Evolutionary conservation across 1,140 invertebrate species (phyloP).

Genomic region (Drosophila rufa): DNA sequence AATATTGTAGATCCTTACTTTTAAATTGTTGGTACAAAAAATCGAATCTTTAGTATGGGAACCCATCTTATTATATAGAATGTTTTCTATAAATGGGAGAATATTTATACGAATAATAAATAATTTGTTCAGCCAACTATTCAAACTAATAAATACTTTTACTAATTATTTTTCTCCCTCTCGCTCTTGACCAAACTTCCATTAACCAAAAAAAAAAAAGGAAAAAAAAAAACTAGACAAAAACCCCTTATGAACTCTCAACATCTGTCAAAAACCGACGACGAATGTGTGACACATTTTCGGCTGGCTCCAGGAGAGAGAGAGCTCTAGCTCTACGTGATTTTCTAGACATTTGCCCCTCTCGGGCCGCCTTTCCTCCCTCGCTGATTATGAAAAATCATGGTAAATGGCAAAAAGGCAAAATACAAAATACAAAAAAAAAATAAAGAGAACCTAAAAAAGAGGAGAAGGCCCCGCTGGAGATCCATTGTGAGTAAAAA

Average conservation of each 20-base stretch:
- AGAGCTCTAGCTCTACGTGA: constrained; percentile 59
- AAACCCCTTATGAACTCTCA: constrained; percentile 13
- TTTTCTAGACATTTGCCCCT: constrained; percentile 69
- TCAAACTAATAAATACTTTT: background rate
- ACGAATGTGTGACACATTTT: constrained; percentile 41
- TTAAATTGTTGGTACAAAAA: too few relatives aligned
- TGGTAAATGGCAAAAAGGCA: constrained; percentile 66
- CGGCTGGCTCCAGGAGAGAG: background rate
- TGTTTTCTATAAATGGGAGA: too few relatives aligned
- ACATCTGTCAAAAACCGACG: constrained; percentile 38
- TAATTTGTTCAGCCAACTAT: too few relatives aligned
- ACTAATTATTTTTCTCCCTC: background rate
- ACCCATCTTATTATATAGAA: too few relatives aligned
- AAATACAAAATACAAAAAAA: constrained; percentile 29
- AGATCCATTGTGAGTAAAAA: constrained; percentile 34
- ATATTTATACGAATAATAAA: too few relatives aligned
- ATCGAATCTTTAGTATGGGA: too few relatives aligned
- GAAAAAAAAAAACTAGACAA: background rate
- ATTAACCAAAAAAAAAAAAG: background rate
- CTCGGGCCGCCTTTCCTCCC: constrained; percentile 14
- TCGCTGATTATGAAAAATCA: constrained; percentile 79
- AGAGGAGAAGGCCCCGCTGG: constrained; percentile 57
- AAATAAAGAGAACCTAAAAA: constrained; percentile 14
- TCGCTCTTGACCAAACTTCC: background rate
- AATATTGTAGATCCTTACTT: too few relatives aligned